These are phyloP conservation scores for Andrena bucephala DNA, from an alignment of 2,888 invertebrate species.

Conservation along the genomic window DNA sequence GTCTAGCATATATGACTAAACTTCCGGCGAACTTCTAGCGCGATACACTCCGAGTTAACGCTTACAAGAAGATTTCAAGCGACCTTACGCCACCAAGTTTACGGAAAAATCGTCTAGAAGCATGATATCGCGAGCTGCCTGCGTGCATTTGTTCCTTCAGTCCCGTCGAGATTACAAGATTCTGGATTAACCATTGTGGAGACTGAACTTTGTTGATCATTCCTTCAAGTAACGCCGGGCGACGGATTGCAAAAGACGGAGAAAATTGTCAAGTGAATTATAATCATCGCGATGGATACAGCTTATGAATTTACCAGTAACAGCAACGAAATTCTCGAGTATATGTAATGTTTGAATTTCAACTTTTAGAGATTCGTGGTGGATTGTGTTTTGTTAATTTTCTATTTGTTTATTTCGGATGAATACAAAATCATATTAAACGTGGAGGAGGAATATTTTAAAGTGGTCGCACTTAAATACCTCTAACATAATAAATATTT, in stretches of 20 bases:
- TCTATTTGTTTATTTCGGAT: no score
- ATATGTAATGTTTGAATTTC: no score
- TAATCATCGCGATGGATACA: no score
- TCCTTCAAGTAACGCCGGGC: neutral
- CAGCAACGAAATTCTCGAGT: no score
- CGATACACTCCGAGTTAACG: slow-evolving; percentile 31
- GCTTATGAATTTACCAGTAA: no score
- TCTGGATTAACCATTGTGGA: neutral
- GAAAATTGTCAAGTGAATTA: no score
- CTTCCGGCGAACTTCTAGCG: slow-evolving; percentile 36
- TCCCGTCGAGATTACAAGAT: neutral
- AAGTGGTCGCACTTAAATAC: no score
- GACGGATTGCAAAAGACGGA: neutral
- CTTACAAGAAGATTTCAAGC: slow-evolving; percentile 14
- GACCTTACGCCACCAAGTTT: slow-evolving; percentile 19
- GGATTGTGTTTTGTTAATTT: no score
- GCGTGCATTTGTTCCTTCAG: neutral
- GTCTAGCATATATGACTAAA: slow-evolving; percentile 47
- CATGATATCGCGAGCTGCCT: neutral
- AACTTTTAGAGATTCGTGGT: no score
- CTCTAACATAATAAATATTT: no score
- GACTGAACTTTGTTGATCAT: neutral
- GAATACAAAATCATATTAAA: no score
- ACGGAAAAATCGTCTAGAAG: slow-evolving; percentile 16
- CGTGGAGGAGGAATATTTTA: no score